Percentiles rank a stretch among this genome's conserved stretches.
phyloP scores from a whole-genome alignment of 2,888 invertebrate genomes.

The Leptogaster cylindrica region DNA sequence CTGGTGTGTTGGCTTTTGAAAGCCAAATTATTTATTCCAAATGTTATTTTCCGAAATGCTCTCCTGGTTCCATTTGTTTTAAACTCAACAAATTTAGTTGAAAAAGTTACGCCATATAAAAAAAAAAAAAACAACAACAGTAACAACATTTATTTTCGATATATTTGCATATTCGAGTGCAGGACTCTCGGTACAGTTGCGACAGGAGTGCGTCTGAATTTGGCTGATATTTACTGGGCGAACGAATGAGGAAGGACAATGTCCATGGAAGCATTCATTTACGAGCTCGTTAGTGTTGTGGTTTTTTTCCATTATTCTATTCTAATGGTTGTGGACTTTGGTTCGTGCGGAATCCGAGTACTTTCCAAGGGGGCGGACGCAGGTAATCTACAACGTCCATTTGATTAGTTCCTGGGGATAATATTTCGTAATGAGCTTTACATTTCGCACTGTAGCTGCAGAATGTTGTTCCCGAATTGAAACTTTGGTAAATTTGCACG shows the following conservation, averaged over 20 bases:
- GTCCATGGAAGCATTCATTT: not conserved
- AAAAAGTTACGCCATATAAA: slow-evolving; percentile 8
- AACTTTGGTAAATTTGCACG: too few relatives aligned
- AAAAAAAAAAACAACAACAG: not conserved
- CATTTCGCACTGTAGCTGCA: too few relatives aligned
- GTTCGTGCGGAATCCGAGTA: too few relatives aligned
- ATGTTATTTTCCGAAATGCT: not conserved
- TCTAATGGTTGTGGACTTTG: too few relatives aligned
- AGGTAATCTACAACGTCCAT: not conserved
- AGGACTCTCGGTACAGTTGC: not conserved
- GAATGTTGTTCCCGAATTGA: too few relatives aligned
- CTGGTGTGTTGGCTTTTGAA: slow-evolving; percentile 10
- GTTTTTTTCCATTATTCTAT: too few relatives aligned
- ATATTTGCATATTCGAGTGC: slow-evolving; percentile 5
- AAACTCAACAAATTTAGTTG: slow-evolving; percentile 3
- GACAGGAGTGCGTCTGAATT: not conserved
- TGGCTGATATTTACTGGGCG: not conserved
- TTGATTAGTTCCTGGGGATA: too few relatives aligned
- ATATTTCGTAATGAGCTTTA: too few relatives aligned
- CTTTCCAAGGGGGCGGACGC: slow-evolving; percentile 8
- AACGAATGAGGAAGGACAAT: not conserved
- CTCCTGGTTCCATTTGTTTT: slow-evolving; percentile 2
- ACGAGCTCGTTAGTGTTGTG: not conserved
- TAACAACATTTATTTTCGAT: not conserved
- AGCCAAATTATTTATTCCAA: slow-evolving; percentile 12